A percentile compares a stretch with the other conserved stretches of the same genome.
phyloP scores from a whole-genome alignment of 2,113 vertebrate genomes.

The Pelmatolapia mariae region DNA sequence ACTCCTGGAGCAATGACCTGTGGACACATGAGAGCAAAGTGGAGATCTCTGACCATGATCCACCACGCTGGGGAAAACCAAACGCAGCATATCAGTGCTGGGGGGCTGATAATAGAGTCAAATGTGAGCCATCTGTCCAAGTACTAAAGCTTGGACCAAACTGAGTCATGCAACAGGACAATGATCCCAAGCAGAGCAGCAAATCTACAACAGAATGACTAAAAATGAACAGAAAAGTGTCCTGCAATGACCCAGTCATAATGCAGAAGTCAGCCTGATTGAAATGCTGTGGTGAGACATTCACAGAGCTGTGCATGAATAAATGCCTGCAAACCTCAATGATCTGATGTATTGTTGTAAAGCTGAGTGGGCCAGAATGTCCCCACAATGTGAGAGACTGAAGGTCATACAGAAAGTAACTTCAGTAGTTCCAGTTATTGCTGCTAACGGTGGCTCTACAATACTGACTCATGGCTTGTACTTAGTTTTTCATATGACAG shows the following conservation, averaged over 20 bases:
- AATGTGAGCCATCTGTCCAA: accelerated
- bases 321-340: not conserved
- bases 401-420: accelerated
- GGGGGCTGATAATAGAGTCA: not conserved
- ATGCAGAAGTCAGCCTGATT: not conserved
- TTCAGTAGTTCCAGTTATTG: not conserved
- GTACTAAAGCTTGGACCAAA: not conserved
- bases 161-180: accelerated
- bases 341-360: not conserved
- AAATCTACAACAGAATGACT: not conserved
- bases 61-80: not conserved
- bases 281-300: not conserved
- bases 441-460: not conserved
- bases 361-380: not conserved
- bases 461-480: not conserved
- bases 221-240: accelerated
- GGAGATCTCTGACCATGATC: not conserved
- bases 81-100: not conserved
- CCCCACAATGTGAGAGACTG: not conserved
- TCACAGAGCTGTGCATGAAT: accelerated
- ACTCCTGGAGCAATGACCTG: not conserved
- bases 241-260: not conserved
- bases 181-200: not conserved
- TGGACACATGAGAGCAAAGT: not conserved
- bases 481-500: not conserved